Base-by-base conservation (phyloP, 2,888 invertebrate species). In the Brachynemurus nebulosus region DNA sequence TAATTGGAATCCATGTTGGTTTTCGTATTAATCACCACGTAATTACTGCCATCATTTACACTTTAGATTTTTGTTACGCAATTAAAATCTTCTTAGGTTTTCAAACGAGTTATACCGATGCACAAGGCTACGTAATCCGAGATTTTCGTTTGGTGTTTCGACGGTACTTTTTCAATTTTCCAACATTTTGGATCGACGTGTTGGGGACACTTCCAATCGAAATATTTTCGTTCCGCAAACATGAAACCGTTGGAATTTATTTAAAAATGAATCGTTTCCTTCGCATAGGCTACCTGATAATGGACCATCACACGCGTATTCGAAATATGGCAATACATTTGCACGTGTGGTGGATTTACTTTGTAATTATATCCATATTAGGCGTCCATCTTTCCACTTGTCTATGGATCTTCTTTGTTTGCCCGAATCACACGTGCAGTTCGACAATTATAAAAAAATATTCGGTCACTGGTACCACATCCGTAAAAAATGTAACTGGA, bases 131-230 rank as follows among this genome's bases (percentile, higher is more conserved):
- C 2, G 37, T 50, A 7, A 47, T 55, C 11, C 48, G 6, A 2
- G 48, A 51, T 19, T 51, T 49, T 4, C 35, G 36, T 5, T 21
- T 45, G 9, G 53, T 56, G 6, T 35, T 47, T 2, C 44, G 18
- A 37, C 44, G 48, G n/a, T 56, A 54, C 35, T 34, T 48, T 9
- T 45, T 40, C 39, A 48, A 49, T 7, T 20, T 39, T 12, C 12
- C 23, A 2, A 38, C 20, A 8, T 56, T 53, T 38, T 55, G 54
- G 53, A 36, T 53, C 6, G 51, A 53, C 20, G 16, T 54, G 9
- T 33, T 54, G 4, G 48, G 50, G 5, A 36, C 45, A 7, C 23
- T 54, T n/a, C 55, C 55, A n/a, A 39, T 53, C 9, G 52, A 54
- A 12, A 14, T 48, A 3, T 25, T 54, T 23, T 39, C 25, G 3